These are phyloP conservation scores for Petrolisthes manimaculis DNA, from an alignment of 2,888 invertebrate genomes.

Conservation along the genomic window DNA sequence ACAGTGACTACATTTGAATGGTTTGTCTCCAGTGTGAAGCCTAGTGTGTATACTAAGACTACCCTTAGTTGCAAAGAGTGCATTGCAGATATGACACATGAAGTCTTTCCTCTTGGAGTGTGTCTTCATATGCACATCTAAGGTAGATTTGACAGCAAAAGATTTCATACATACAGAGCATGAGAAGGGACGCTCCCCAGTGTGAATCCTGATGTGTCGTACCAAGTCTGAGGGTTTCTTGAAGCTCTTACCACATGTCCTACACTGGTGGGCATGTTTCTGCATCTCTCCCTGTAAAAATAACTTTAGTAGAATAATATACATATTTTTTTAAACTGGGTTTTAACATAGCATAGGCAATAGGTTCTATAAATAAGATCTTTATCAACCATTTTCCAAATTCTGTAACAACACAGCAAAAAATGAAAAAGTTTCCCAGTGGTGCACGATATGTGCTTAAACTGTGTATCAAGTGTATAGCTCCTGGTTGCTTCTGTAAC, in stretches of 20 bases:
- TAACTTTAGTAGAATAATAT: too few species aligned
- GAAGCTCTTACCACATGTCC: conserved; percentile 71
- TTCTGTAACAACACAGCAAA: too few species aligned
- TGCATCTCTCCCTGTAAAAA: conserved; percentile 49
- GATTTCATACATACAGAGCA: conserved; percentile 70
- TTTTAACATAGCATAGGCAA: too few species aligned
- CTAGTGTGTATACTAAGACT: conserved; percentile 83
- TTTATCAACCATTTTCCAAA: too few species aligned
- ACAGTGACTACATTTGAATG: conserved; percentile 89
- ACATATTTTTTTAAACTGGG: too few species aligned
- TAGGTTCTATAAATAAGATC: too few species aligned
- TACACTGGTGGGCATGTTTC: conserved; percentile 68
- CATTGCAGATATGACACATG: conserved; percentile 77
- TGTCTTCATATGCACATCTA: conserved; percentile 76
- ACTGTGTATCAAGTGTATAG: too few species aligned
- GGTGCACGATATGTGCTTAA: too few species aligned
- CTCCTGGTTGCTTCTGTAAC: too few species aligned
- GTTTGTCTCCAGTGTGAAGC: conserved; percentile 84
- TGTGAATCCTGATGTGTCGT: conserved; percentile 71
- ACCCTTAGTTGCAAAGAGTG: conserved; percentile 77
- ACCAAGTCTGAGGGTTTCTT: conserved; percentile 72
- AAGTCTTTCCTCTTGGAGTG: conserved; percentile 74
- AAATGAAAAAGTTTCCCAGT: too few species aligned
- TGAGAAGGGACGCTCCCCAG: conserved; percentile 70
- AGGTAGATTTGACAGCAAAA: conserved; percentile 78